A percentile compares a stretch with the other conserved stretches of the same genome.
Evolutionary conservation across 2,797 vertebrate genomes (phyloP).

Genomic region (Clamator glandarius): DNA sequence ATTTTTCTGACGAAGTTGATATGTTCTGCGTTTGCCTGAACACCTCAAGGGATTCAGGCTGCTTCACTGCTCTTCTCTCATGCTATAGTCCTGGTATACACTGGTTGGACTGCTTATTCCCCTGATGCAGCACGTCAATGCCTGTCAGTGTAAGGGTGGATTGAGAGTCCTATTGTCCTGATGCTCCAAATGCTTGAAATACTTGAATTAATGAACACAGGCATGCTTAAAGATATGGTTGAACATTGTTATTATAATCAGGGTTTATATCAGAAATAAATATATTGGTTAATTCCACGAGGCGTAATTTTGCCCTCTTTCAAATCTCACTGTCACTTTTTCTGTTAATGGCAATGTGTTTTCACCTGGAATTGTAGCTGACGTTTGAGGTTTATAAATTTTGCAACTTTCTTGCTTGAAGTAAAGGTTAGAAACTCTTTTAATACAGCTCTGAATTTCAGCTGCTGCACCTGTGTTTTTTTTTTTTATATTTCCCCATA

Average conservation of each 20-base stretch:
- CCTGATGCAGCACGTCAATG: neutral
- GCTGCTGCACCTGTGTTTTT: neutral
- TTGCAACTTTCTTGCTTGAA: neutral
- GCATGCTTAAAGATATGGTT: neutral
- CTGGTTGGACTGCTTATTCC: neutral
- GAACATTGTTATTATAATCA: neutral
- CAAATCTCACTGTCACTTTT: neutral
- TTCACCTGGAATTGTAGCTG: neutral
- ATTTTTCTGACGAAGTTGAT: neutral
- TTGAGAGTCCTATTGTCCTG: neutral
- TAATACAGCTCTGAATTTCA: neutral
- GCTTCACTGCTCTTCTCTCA: neutral
- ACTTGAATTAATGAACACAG: neutral
- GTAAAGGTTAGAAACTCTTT: neutral
- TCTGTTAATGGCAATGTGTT: neutral
- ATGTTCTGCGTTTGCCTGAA: neutral
- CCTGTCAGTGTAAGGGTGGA: neutral
- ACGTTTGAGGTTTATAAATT: neutral
- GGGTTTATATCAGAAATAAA: neutral
- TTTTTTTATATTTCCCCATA: neutral
- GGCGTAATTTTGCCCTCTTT: neutral
- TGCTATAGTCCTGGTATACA: accelerated
- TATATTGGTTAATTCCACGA: neutral
- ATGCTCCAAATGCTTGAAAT: neutral
- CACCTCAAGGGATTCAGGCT: neutral